phyloP scores from a whole-genome alignment of 2,888 invertebrate genomes.

The Colostygia pectinataria region DNA sequence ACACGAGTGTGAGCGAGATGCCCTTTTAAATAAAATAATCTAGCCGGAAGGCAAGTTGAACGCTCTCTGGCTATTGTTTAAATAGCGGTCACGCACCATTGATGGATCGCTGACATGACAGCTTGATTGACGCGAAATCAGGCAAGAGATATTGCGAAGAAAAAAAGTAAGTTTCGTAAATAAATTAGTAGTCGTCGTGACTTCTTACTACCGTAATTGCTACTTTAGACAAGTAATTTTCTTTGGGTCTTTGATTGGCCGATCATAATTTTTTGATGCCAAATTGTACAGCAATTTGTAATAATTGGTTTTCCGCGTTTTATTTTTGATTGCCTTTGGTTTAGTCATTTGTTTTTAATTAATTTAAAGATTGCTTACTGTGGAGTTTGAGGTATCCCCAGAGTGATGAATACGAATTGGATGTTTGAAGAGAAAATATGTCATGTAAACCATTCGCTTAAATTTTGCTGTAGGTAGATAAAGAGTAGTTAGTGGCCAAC shows the following conservation, averaged over 20 bases:
- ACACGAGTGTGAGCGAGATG: too few relatives aligned
- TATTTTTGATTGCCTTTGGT: too few relatives aligned
- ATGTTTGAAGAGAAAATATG: too few relatives aligned
- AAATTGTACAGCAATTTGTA: too few relatives aligned
- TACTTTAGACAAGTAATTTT: conserved; percentile 7
- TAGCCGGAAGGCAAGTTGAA: conserved; percentile 30
- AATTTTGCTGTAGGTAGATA: too few relatives aligned
- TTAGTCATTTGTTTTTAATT: too few relatives aligned
- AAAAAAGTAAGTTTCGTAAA: conserved; percentile 14
- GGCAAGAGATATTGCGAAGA: conserved; percentile 21
- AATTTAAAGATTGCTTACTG: too few relatives aligned
- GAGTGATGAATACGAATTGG: too few relatives aligned
- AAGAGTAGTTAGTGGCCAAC: too few relatives aligned
- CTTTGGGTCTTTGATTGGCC: conserved; percentile 7
- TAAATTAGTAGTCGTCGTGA: conserved; percentile 19
- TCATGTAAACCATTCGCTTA: too few relatives aligned
- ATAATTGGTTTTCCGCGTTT: too few relatives aligned
- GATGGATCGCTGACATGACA: conserved; percentile 24
- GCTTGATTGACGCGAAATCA: conserved; percentile 19
- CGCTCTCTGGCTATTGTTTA: conserved; percentile 28
- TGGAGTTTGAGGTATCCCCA: too few relatives aligned
- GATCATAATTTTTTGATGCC: conserved; percentile 1
- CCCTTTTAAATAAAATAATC: conserved; percentile 1
- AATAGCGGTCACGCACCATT: conserved; percentile 26
- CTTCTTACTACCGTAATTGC: conserved; percentile 18